Evolutionary conservation across 2,888 invertebrate genomes (phyloP).

Genomic region (Sussaba pulchella): DNA sequence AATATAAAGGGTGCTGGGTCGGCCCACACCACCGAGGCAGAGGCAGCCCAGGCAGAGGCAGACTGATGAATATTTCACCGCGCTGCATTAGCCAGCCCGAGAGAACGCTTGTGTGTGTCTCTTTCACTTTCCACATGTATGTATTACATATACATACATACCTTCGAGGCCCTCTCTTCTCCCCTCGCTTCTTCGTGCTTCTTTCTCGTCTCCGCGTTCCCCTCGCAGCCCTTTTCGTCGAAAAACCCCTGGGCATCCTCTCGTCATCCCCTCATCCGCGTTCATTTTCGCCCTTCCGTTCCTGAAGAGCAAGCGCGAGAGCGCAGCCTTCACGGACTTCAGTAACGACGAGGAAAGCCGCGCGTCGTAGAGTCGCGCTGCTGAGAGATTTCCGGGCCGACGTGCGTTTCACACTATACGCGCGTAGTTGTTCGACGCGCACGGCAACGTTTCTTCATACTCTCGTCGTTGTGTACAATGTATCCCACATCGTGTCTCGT

Average conservation of each 20-base stretch:
- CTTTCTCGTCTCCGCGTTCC: slow-evolving; percentile 20
- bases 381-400: slow-evolving; percentile 34
- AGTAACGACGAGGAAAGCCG: slow-evolving; percentile 11
- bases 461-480: slow-evolving; percentile 11
- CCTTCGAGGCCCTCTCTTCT: slow-evolving; percentile 58
- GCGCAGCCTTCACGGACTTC: slow-evolving; percentile 12
- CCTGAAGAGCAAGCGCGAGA: slow-evolving; percentile 46
- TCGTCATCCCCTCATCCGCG: slow-evolving; percentile 18
- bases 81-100: slow-evolving; percentile 81
- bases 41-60: slow-evolving; percentile 80
- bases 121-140: slow-evolving; percentile 78
- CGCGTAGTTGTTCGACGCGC: slow-evolving; percentile 1
- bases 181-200: slow-evolving; percentile 20
- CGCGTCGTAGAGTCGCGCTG: neutral
- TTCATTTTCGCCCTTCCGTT: slow-evolving; percentile 56
- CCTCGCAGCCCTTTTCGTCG: slow-evolving; percentile 11
- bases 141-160: no score
- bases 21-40: slow-evolving; percentile 75
- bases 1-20: slow-evolving; percentile 83
- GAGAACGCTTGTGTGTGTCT: slow-evolving; percentile 77
- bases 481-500: slow-evolving; percentile 14
- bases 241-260: slow-evolving; percentile 33
- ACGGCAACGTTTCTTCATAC: neutral
- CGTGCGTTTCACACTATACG: slow-evolving; percentile 48
- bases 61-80: slow-evolving; percentile 84